Percentiles rank a stretch among this genome's conserved stretches.
These are phyloP conservation scores for Megastigmus dorsalis DNA, from an alignment of 2,888 invertebrate genomes.

Conservation along the genomic window DNA sequence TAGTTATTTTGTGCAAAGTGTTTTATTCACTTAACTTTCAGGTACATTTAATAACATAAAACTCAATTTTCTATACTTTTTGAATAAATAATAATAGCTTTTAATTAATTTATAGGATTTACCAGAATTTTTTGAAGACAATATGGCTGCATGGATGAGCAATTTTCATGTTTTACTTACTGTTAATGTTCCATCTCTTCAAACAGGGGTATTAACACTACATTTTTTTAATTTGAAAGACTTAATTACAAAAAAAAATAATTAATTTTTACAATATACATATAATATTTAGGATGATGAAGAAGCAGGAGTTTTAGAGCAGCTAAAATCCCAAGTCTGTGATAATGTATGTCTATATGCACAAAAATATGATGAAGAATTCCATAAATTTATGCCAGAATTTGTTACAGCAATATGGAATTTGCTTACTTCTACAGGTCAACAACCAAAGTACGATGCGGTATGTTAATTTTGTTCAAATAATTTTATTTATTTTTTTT, in stretches of 20 bases:
- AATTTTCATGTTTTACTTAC: slow-evolving; percentile 89
- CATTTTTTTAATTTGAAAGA: neutral
- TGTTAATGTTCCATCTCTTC: slow-evolving; percentile 84
- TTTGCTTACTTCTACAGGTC: slow-evolving; percentile 88
- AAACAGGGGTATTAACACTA: slow-evolving; percentile 75
- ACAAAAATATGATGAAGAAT: slow-evolving; percentile 98
- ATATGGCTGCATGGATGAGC: slow-evolving; percentile 96
- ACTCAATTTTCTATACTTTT: neutral
- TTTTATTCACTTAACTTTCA: slow-evolving; percentile 98
- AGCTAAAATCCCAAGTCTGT: slow-evolving; percentile 95
- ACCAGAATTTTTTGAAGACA: slow-evolving; percentile 99
- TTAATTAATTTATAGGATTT: slow-evolving; percentile 80
- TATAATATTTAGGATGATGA: slow-evolving; percentile 81
- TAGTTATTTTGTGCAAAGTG: slow-evolving; percentile 93
- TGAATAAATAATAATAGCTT: slow-evolving; percentile 1
- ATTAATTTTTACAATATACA: slow-evolving; percentile 49
- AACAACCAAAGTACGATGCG: slow-evolving; percentile 91
- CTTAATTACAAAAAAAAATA: slow-evolving; percentile 24
- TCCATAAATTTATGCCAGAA: slow-evolving; percentile 88
- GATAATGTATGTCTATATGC: slow-evolving; percentile 96
- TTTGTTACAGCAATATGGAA: slow-evolving; percentile 98
- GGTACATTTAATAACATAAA: slow-evolving; percentile 70
- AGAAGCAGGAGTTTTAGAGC: slow-evolving; percentile 91
- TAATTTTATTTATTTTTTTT: slow-evolving; percentile 13
- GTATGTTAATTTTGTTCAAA: slow-evolving; percentile 75